Conservation (phyloP, 2,888 invertebrate species). For the Macrosiphum euphorbiae region DNA sequence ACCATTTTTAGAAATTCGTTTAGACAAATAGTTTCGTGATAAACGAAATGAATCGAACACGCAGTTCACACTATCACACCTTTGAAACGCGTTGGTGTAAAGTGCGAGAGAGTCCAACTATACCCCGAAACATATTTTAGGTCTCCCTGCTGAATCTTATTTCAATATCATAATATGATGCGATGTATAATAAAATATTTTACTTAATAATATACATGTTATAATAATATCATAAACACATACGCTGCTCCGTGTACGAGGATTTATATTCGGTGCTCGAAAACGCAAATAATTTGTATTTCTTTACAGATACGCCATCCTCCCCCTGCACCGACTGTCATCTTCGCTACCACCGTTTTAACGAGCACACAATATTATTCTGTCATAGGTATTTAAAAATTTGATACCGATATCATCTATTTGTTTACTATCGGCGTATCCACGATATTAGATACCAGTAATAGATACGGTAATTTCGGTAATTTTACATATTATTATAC, state of each 20-base stretch:
- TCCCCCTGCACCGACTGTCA: not conserved
- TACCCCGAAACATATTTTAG: not conserved
- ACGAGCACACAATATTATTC: not conserved
- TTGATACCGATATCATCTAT: not conserved
- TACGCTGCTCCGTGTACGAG: not conserved
- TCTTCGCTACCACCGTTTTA: not conserved
- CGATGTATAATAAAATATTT: not conserved
- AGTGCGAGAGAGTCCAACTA: not conserved
- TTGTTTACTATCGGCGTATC: not conserved
- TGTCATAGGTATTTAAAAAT: not conserved
- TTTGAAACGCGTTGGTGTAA: not conserved
- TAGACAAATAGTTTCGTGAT: not conserved
- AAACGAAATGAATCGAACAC: not conserved
- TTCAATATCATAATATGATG: not conserved
- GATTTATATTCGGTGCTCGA: not conserved
- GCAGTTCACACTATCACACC: not conserved
- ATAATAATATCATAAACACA: not conserved
- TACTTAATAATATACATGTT: not conserved
- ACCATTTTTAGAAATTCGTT: not conserved
- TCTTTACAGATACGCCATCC: not conserved
- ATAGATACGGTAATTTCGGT: not conserved
- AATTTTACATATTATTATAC: not conserved
- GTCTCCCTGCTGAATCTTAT: not conserved
- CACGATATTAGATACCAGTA: too few species aligned
- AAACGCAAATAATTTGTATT: not conserved